These are phyloP conservation scores for Watsonalla binaria DNA, from an alignment of 2,888 invertebrate genomes.

Conservation along the genomic window DNA sequence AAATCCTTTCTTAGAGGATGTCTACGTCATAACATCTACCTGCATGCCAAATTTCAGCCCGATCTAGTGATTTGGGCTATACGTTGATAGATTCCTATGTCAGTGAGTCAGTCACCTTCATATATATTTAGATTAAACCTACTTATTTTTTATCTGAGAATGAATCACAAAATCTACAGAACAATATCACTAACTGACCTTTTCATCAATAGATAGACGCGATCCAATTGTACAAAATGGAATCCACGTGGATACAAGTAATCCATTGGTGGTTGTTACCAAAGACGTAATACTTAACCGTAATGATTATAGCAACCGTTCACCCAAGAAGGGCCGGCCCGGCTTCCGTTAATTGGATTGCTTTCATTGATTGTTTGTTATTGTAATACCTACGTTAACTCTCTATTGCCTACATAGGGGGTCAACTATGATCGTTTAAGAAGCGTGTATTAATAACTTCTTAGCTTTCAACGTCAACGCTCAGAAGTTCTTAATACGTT, in stretches of 20 bases:
- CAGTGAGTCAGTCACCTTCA: too few species aligned
- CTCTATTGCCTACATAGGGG: slow-evolving; percentile 3
- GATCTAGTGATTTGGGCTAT: too few species aligned
- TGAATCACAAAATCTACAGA: background rate
- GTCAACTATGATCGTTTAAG: too few species aligned
- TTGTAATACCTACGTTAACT: slow-evolving; percentile 27
- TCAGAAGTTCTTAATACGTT: slow-evolving; percentile 2
- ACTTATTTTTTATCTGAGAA: background rate
- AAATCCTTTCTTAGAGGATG: too few species aligned
- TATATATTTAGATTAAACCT: too few species aligned
- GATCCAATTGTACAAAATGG: slow-evolving; percentile 30
- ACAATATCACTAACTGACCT: background rate
- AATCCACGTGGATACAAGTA: slow-evolving; percentile 31
- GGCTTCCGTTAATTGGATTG: slow-evolving; percentile 60
- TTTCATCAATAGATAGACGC: slow-evolving; percentile 18
- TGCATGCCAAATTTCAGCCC: too few species aligned
- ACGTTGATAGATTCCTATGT: too few species aligned
- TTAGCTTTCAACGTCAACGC: background rate
- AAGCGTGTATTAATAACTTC: too few species aligned
- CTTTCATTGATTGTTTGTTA: slow-evolving; percentile 49
- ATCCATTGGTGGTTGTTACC: slow-evolving; percentile 1
- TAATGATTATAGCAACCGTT: slow-evolving; percentile 60
- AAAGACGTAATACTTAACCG: slow-evolving; percentile 33
- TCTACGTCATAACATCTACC: too few species aligned
- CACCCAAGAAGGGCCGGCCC: slow-evolving; percentile 51